Percentiles rank a stretch among this genome's conserved stretches.
phyloP scores from a whole-genome alignment of 2,797 vertebrate species.

The Poecile montanus region DNA sequence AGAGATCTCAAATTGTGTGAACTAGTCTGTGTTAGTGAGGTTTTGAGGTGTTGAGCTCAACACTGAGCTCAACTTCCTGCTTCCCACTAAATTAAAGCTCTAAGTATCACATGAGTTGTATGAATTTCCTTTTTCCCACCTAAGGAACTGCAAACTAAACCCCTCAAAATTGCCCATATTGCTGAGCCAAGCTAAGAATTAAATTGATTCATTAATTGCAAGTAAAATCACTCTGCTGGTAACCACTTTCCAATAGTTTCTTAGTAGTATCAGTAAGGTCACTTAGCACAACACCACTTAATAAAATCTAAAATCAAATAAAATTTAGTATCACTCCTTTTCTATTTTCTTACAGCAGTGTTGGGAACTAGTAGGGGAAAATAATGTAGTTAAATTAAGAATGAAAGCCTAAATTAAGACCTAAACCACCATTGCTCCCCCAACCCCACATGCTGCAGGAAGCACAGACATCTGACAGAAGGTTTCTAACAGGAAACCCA shows the following conservation, averaged over 20 bases:
- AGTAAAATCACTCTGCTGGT: neutral
- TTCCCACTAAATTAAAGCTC: neutral
- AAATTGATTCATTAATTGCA: neutral
- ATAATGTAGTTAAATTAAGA: neutral
- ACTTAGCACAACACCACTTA: neutral
- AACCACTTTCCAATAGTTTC: neutral
- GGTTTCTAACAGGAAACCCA: neutral
- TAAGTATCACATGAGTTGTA: neutral
- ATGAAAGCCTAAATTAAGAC: neutral
- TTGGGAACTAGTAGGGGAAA: neutral
- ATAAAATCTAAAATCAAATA: neutral
- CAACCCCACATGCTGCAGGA: neutral
- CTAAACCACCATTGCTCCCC: neutral
- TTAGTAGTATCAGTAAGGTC: neutral
- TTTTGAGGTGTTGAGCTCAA: neutral
- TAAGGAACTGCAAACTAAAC: neutral
- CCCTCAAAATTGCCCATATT: neutral
- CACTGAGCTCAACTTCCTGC: neutral
- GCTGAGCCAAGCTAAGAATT: neutral
- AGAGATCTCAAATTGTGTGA: neutral
- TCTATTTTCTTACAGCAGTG: neutral
- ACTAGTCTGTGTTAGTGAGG: neutral
- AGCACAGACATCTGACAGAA: neutral
- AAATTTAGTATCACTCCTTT: neutral
- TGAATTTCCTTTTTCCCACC: neutral